Percentiles rank a stretch among this genome's conserved stretches.
These are phyloP conservation scores for Pomacea maculata DNA, from an alignment of 1,140 invertebrate genomes.

Conservation along the genomic window DNA sequence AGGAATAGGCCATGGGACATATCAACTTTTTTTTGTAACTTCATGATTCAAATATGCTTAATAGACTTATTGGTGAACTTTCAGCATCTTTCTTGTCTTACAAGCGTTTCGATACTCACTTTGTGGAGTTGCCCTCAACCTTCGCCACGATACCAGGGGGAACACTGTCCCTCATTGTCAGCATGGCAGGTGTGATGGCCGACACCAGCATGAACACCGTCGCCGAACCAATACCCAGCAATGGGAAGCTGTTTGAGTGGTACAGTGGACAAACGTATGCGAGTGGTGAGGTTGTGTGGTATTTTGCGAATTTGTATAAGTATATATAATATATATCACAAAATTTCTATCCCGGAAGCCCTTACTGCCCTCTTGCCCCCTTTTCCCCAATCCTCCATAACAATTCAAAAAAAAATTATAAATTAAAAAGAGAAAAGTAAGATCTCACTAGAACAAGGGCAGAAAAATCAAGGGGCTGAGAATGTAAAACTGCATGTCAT, in stretches of 20 bases:
- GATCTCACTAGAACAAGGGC: slow-evolving; percentile 47
- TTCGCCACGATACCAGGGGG: not conserved
- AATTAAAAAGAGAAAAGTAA: not conserved
- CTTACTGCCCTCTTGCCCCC: too few relatives aligned
- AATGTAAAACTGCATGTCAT: slow-evolving; percentile 82
- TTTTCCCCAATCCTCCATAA: too few relatives aligned
- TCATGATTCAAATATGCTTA: too few relatives aligned
- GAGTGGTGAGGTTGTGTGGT: too few relatives aligned
- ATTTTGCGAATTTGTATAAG: too few relatives aligned
- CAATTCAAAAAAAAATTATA: not conserved
- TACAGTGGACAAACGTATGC: too few relatives aligned
- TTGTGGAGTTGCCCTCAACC: not conserved
- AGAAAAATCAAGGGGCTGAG: slow-evolving; percentile 71
- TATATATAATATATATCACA: too few relatives aligned
- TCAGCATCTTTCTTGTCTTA: too few relatives aligned
- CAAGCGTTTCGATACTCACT: not conserved
- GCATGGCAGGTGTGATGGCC: slow-evolving; percentile 34
- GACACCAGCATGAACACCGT: slow-evolving; percentile 30
- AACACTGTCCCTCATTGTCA: slow-evolving; percentile 29
- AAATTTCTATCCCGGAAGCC: too few relatives aligned
- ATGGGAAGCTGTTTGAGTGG: not conserved
- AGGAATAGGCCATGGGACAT: too few relatives aligned
- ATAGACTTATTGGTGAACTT: too few relatives aligned
- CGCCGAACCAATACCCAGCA: not conserved
- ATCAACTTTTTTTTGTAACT: too few relatives aligned